phyloP scores from a whole-genome alignment of 2,888 invertebrate species.

The Himalopsyche kuldschensis region DNA sequence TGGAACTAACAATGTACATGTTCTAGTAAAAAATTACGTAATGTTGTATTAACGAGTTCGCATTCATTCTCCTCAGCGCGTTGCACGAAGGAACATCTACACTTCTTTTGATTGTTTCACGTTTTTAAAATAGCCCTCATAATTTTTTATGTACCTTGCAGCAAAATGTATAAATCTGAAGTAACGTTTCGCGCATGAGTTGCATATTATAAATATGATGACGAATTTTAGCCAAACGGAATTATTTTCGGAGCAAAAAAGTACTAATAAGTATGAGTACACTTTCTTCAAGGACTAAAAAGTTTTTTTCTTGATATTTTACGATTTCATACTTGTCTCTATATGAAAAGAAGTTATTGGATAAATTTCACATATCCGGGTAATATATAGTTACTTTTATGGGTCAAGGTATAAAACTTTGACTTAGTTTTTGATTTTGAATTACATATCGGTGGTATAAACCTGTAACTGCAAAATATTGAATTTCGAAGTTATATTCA shows the following conservation, averaged over 20 bases:
- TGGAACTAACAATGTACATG: background rate
- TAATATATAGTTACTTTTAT: too few species aligned
- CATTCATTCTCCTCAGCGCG: background rate
- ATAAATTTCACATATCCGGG: too few species aligned
- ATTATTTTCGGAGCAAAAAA: background rate
- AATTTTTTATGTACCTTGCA: background rate
- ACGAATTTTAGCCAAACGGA: background rate
- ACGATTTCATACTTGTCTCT: too few species aligned
- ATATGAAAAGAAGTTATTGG: too few species aligned
- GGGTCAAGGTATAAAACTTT: too few species aligned
- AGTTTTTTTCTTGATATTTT: too few species aligned
- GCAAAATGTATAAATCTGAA: background rate
- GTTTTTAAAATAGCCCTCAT: background rate
- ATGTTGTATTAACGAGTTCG: background rate
- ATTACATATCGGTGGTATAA: too few species aligned
- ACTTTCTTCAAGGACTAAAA: too few species aligned
- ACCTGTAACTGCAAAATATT: too few species aligned
- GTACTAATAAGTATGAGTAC: too few species aligned
- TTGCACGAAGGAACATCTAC: background rate
- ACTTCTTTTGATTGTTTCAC: background rate
- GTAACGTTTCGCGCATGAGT: background rate
- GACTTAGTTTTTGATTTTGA: too few species aligned
- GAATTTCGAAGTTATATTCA: too few species aligned
- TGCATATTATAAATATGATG: background rate
- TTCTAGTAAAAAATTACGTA: background rate